Evolutionary conservation across 2,113 vertebrate species (phyloP).

Genomic region (Melanerpes formicivorus): DNA sequence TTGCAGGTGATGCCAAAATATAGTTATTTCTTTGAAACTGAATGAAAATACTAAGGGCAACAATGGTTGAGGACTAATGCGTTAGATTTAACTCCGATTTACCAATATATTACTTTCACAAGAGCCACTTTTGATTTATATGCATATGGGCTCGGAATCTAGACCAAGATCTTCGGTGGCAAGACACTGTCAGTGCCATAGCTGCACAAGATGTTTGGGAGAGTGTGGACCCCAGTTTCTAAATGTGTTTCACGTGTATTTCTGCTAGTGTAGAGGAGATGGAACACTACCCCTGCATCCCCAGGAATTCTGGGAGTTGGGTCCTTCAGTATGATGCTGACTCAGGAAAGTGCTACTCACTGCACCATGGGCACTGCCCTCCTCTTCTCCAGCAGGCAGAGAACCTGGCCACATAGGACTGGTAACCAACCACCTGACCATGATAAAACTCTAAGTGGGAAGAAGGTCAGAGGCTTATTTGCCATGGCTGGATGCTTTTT

Average conservation of each 20-base stretch:
- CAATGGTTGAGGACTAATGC: not conserved
- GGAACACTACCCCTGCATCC: not conserved
- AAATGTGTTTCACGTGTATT: not conserved
- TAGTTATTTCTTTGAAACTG: not conserved
- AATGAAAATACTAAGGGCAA: not conserved
- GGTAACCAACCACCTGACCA: not conserved
- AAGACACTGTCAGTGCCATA: not conserved
- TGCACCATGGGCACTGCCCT: not conserved
- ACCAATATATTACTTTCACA: not conserved
- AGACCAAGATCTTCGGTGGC: not conserved
- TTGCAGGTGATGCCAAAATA: not conserved
- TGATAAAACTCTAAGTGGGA: not conserved
- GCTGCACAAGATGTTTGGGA: not conserved
- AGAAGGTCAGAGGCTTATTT: conserved; percentile 13
- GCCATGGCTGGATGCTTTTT: not conserved
- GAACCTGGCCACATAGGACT: not conserved
- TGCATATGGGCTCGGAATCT: accelerated
- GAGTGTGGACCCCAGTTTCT: not conserved
- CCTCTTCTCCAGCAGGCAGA: not conserved
- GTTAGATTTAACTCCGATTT: not conserved
- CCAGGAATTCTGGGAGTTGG: not conserved
- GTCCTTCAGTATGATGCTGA: not conserved
- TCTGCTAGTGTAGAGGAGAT: not conserved
- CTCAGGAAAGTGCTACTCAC: not conserved
- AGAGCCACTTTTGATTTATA: not conserved